A percentile compares a stretch with the other conserved stretches of the same genome.
phyloP scores from a whole-genome alignment of 2,113 vertebrate genomes.

The Kryptolebias marmoratus region DNA sequence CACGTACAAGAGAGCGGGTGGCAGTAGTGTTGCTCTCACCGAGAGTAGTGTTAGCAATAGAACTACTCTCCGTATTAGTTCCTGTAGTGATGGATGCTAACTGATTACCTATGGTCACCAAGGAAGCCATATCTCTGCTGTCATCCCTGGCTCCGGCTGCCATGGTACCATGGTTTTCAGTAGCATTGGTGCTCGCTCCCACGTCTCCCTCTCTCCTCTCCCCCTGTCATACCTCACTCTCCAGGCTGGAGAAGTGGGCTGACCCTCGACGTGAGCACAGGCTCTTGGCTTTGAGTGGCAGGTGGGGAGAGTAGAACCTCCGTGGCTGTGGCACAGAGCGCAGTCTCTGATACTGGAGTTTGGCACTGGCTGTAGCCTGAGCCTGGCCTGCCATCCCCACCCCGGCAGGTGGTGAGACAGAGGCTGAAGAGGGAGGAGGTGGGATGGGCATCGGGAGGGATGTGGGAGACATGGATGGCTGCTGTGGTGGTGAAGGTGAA shows the following conservation, averaged over 20 bases:
- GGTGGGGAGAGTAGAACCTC: constrained; percentile 84
- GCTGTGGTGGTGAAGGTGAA: constrained; percentile 77
- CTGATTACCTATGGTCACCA: constrained; percentile 60
- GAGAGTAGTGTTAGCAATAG: constrained; percentile 41
- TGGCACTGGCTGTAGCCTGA: constrained; percentile 80
- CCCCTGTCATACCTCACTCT: constrained; percentile 94
- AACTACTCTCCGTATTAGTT: constrained; percentile 47
- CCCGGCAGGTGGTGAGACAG: constrained; percentile 73
- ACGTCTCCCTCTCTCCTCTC: constrained; percentile 80
- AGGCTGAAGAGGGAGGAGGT: constrained; percentile 78
- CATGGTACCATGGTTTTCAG: constrained; percentile 54
- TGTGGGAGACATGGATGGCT: constrained; percentile 75
- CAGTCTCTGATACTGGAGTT: constrained; percentile 86
- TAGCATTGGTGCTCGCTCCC: constrained; percentile 59
- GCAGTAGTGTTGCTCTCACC: constrained; percentile 54
- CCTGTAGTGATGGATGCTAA: constrained; percentile 60
- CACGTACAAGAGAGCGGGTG: constrained; percentile 72
- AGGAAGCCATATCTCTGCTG: constrained; percentile 60
- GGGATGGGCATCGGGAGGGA: constrained; percentile 80
- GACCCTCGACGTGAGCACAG: constrained; percentile 90
- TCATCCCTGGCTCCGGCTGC: constrained; percentile 60
- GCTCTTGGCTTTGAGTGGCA: constrained; percentile 87
- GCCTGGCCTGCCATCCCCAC: constrained; percentile 68
- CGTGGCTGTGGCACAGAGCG: constrained; percentile 84
- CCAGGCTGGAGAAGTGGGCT: constrained; percentile 93